Conservation (phyloP, 2,797 vertebrate genomes). For the Cirrhinus molitorella region DNA sequence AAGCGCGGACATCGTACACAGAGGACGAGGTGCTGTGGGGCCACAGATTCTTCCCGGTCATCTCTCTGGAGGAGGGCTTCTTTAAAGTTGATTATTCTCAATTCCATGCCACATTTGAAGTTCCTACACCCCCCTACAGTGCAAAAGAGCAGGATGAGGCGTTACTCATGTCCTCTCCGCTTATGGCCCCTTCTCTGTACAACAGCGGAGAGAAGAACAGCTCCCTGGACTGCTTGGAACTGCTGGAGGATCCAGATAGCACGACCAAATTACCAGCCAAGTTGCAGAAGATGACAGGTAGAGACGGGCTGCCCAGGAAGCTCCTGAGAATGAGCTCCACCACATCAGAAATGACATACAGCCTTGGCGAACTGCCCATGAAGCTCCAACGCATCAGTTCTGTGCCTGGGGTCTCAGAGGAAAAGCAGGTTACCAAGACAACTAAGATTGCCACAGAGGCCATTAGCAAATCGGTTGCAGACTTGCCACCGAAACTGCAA, state of each 20-base stretch:
- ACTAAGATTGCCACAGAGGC: slow-evolving; percentile 90
- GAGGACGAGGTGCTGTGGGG: slow-evolving; percentile 99
- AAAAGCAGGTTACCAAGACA: slow-evolving; percentile 89
- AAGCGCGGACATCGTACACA: slow-evolving; percentile 97
- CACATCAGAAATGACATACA: slow-evolving; percentile 98
- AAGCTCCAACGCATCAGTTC: slow-evolving; percentile 99
- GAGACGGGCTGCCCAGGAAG: slow-evolving; percentile 96
- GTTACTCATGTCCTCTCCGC: slow-evolving; percentile 94
- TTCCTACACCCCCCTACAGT: slow-evolving; percentile 92
- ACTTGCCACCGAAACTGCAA: slow-evolving; percentile 98
- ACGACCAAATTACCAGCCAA: slow-evolving; percentile 93
- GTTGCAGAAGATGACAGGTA: slow-evolving; percentile 95
- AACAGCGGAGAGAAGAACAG: slow-evolving; percentile 94
- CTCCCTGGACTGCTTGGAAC: slow-evolving; percentile 94
- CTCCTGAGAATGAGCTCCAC: slow-evolving; percentile 98
- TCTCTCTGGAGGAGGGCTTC: slow-evolving; percentile 98
- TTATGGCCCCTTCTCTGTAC: slow-evolving; percentile 94
- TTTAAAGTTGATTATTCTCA: slow-evolving; percentile 99
- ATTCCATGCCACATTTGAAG: slow-evolving; percentile 98
- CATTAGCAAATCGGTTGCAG: slow-evolving; percentile 97
- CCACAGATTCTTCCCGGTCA: slow-evolving; percentile 97
- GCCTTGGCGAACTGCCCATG: slow-evolving; percentile 96
- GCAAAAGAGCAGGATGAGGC: slow-evolving; percentile 98
- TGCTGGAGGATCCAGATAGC: slow-evolving; percentile 89
- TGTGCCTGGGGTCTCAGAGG: slow-evolving; percentile 95